A percentile compares a stretch with the other conserved stretches of the same genome.
Conservation (phyloP, 2,888 invertebrate genomes). For the Mythimna ferrago region DNA sequence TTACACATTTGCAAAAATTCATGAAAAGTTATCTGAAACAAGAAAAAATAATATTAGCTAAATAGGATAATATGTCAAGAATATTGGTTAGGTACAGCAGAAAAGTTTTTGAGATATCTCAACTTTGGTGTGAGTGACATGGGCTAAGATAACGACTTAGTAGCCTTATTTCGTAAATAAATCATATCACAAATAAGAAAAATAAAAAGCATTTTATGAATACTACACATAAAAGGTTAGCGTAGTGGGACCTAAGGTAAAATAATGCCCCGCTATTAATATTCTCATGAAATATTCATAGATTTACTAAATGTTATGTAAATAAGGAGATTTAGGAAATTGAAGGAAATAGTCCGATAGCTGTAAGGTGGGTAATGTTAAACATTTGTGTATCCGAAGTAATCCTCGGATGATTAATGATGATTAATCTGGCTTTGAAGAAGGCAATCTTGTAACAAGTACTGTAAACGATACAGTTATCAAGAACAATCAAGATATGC, state of each 20-base stretch:
- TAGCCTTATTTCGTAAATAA: slow-evolving; percentile 35
- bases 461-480: background rate
- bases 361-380: slow-evolving; percentile 67
- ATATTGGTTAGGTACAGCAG: slow-evolving; percentile 18
- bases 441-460: background rate
- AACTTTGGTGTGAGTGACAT: slow-evolving; percentile 59
- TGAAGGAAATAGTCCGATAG: slow-evolving; percentile 70
- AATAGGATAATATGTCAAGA: slow-evolving; percentile 31
- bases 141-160: slow-evolving; percentile 45
- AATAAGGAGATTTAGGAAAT: slow-evolving; percentile 77
- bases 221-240: slow-evolving; percentile 12
- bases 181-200: slow-evolving; percentile 15
- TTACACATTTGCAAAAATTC: slow-evolving; percentile 46
- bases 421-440: slow-evolving; percentile 21
- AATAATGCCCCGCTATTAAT: slow-evolving; percentile 56
- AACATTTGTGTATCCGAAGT: slow-evolving; percentile 65
- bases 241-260: slow-evolving; percentile 29
- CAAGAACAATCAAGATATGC: background rate
- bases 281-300: slow-evolving; percentile 79
- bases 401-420: slow-evolving; percentile 50
- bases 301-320: slow-evolving; percentile 79
- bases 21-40: slow-evolving; percentile 76
- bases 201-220: slow-evolving; percentile 16
- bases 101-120: slow-evolving; percentile 33
- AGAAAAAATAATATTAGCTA: slow-evolving; percentile 49